phyloP scores from a whole-genome alignment of 1,140 invertebrate species.

The Chironomus tepperi region DNA sequence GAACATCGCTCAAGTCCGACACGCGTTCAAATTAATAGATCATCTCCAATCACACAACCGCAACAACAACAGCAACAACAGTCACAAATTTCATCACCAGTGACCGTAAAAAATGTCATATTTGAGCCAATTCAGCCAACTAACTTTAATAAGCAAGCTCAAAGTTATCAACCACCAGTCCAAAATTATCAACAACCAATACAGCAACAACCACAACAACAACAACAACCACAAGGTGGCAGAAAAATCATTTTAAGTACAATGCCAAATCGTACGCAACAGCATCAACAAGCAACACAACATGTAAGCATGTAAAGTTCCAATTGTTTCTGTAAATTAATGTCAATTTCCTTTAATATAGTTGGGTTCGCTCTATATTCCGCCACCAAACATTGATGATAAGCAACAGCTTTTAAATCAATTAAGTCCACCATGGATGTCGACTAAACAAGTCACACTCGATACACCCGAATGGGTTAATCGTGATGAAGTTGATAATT shows the following conservation, averaged over 20 bases:
- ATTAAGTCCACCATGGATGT: slow-evolving; percentile 25
- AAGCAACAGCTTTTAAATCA: background rate
- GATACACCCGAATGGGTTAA: slow-evolving; percentile 26
- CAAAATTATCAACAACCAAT: slow-evolving; percentile 33
- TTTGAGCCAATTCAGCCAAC: slow-evolving; percentile 29
- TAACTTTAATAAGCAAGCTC: slow-evolving; percentile 27
- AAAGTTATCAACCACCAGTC: slow-evolving; percentile 26
- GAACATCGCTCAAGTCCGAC: background rate
- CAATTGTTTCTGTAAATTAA: background rate
- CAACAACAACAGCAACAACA: slow-evolving; percentile 39
- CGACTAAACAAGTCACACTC: slow-evolving; percentile 31
- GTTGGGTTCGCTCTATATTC: slow-evolving; percentile 38
- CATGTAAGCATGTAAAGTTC: no score
- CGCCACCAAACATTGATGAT: slow-evolving; percentile 28
- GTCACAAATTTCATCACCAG: slow-evolving; percentile 39
- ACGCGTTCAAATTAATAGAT: slow-evolving; percentile 28
- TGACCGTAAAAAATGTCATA: slow-evolving; percentile 35
- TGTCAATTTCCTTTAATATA: slow-evolving; percentile 27
- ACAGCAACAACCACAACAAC: slow-evolving; percentile 27
- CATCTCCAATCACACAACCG: slow-evolving; percentile 29
- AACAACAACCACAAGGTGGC: slow-evolving; percentile 29
- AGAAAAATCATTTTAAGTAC: slow-evolving; percentile 21
- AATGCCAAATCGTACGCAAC: slow-evolving; percentile 32
- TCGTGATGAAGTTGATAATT: slow-evolving; percentile 12
- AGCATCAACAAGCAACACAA: slow-evolving; percentile 30